Conservation (phyloP, 2,888 invertebrate species). For the Marasmarcha lunaedactyla region DNA sequence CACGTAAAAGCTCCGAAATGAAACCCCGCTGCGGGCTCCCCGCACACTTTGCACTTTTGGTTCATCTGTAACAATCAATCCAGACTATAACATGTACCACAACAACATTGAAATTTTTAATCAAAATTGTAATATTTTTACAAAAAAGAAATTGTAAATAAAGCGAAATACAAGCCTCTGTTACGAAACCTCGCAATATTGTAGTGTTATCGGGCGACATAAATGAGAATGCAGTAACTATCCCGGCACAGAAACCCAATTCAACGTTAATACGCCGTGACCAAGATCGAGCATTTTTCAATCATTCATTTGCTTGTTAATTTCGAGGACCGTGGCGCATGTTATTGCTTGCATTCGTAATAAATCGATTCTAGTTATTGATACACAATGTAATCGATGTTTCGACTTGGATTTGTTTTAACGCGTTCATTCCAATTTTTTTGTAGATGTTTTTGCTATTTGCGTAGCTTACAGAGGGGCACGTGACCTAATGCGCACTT, state of each 20-base stretch:
- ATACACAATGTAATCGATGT: slow-evolving; percentile 13
- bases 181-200: slow-evolving; percentile 24
- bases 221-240: slow-evolving; percentile 33
- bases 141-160: slow-evolving; percentile 6
- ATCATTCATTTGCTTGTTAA: slow-evolving; percentile 65
- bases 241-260: slow-evolving; percentile 62
- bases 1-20: slow-evolving; percentile 96
- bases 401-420: slow-evolving; percentile 18
- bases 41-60: slow-evolving; percentile 96
- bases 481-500: too few species aligned
- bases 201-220: slow-evolving; percentile 45
- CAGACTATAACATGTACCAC: neutral
- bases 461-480: slow-evolving; percentile 4
- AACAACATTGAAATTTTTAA: neutral
- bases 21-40: slow-evolving; percentile 94
- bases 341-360: slow-evolving; percentile 47
- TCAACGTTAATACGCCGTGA: slow-evolving; percentile 63
- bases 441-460: too few species aligned
- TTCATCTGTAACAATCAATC: slow-evolving; percentile 81
- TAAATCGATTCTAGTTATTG: slow-evolving; percentile 19
- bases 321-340: slow-evolving; percentile 64
- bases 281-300: slow-evolving; percentile 53
- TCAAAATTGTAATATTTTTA: neutral
- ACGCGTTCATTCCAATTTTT: too few species aligned
- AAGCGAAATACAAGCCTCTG: neutral